Conservation (phyloP, 2,797 vertebrate genomes). For the Crenichthys baileyi region DNA sequence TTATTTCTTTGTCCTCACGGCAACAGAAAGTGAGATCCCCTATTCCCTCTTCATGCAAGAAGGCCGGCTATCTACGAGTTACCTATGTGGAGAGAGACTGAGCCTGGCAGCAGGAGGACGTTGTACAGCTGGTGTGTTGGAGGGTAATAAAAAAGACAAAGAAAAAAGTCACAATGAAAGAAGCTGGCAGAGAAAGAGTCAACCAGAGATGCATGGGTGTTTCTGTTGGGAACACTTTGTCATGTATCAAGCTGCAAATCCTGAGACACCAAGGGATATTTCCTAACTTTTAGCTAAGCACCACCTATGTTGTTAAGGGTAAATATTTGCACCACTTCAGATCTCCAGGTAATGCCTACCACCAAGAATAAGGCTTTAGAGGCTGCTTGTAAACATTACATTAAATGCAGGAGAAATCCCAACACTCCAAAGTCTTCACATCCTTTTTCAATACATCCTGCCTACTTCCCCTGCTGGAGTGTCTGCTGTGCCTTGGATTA, state of each 20-base stretch:
- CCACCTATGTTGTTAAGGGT: neutral
- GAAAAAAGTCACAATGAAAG: conserved; percentile 4
- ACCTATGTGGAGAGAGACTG: conserved; percentile 29
- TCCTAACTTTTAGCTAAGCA: neutral
- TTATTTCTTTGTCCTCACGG: conserved; percentile 47
- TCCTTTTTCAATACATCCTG: conserved; percentile 10
- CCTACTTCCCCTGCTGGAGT: conserved; percentile 4
- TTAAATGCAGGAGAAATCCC: conserved; percentile 8
- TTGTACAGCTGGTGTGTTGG: conserved; percentile 20
- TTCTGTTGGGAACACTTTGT: conserved; percentile 5
- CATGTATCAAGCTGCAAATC: conserved; percentile 6
- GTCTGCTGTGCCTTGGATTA: conserved; percentile 10
- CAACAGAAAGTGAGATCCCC: conserved; percentile 48
- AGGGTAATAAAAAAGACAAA: conserved; percentile 2
- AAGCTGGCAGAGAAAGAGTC: conserved; percentile 1
- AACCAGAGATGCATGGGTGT: conserved; percentile 1
- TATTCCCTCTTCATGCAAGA: conserved; percentile 69
- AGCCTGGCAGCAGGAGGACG: conserved; percentile 8
- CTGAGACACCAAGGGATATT: neutral
- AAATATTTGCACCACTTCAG: conserved; percentile 3
- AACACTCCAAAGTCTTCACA: conserved; percentile 8
- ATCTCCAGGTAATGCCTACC: neutral
- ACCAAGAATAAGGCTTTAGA: conserved; percentile 5
- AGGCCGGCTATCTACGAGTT: conserved; percentile 50
- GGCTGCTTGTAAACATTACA: conserved; percentile 13